Evolutionary conservation across 2,888 invertebrate species (phyloP).

Genomic region (Parelbella ahira): DNA sequence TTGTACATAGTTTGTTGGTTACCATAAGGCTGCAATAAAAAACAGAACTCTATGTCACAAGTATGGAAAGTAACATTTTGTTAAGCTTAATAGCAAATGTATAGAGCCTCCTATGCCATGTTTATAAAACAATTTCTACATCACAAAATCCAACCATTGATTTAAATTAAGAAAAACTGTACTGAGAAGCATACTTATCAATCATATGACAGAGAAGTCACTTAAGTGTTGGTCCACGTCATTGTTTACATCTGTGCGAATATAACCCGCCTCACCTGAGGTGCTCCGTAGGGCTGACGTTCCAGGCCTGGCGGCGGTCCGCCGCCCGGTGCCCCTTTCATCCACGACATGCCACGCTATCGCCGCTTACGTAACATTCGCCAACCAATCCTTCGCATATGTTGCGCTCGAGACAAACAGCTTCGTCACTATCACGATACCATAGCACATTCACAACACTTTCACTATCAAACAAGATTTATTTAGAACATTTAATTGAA

Average conservation of each 20-base stretch:
- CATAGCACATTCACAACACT: conserved; percentile 51
- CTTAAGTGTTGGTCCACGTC: conserved; percentile 56
- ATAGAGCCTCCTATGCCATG: too few species aligned
- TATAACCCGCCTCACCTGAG: conserved; percentile 63
- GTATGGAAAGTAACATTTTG: too few species aligned
- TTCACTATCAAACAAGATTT: conserved; percentile 51
- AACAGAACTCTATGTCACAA: too few species aligned
- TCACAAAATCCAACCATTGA: too few species aligned
- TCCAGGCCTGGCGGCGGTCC: conserved; percentile 49
- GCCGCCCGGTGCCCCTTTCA: conserved; percentile 58
- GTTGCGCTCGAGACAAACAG: conserved; percentile 52
- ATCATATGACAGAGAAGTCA: conserved; percentile 40
- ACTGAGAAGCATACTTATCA: conserved; percentile 40
- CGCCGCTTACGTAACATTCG: conserved; percentile 74
- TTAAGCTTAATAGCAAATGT: too few species aligned
- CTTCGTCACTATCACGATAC: conserved; percentile 64
- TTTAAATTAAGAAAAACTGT: too few species aligned
- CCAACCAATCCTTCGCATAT: conserved; percentile 58
- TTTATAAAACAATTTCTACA: too few species aligned
- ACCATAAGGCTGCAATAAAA: conserved; percentile 49
- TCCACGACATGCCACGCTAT: conserved; percentile 72
- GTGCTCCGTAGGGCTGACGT: conserved; percentile 51
- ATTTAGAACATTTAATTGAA: conserved; percentile 14
- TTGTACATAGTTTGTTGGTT: conserved; percentile 60
- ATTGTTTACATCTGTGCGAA: conserved; percentile 62